Evolutionary conservation across 2,797 vertebrate genomes (phyloP).

Genomic region (Basileuterus tristriatus): DNA sequence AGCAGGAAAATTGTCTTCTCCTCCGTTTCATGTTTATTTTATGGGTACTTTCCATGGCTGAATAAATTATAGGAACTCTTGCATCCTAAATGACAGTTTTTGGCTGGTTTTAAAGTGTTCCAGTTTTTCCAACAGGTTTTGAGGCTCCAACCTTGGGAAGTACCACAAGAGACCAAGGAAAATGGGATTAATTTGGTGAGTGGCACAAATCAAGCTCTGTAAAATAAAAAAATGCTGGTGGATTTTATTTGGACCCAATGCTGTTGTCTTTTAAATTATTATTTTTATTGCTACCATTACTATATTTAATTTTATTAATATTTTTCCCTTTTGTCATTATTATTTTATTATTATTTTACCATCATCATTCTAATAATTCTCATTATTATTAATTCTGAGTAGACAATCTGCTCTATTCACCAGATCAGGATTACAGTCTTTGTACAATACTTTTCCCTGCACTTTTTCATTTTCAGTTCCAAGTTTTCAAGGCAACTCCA

Average conservation of each 20-base stretch:
- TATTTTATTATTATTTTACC: neutral
- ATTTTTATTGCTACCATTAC: neutral
- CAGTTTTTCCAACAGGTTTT: neutral
- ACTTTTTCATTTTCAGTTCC: neutral
- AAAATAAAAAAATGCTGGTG: neutral
- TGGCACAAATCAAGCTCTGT: neutral
- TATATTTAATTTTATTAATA: neutral
- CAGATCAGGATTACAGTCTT: neutral
- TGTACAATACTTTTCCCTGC: accelerated
- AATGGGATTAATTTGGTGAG: neutral
- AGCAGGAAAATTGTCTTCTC: neutral
- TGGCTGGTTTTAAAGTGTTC: neutral
- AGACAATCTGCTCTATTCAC: neutral
- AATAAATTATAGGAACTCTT: neutral
- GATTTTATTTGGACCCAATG: neutral
- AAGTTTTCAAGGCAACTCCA: neutral
- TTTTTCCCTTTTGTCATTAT: accelerated
- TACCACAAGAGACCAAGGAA: neutral
- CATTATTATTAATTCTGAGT: neutral
- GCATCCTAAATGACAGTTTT: neutral
- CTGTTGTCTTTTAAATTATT: neutral
- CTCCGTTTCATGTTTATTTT: neutral
- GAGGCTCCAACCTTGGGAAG: neutral
- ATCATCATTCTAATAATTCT: accelerated
- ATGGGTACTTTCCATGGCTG: neutral